Conservation (phyloP, 2,888 invertebrate species). For the Omphaloscelis lunosa region DNA sequence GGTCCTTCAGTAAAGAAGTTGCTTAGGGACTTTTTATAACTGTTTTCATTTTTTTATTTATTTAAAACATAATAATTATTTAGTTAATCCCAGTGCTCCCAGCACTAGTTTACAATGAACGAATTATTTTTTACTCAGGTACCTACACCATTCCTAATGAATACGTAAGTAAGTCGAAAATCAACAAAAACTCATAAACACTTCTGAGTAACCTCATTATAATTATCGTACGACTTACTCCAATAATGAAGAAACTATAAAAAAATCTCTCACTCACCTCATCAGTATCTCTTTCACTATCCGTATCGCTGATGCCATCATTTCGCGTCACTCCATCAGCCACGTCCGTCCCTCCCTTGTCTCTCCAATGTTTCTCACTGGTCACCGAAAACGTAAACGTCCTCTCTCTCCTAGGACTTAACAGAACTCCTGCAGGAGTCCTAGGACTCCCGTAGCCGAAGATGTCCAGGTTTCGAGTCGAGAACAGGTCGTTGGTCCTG, state of each 20-base stretch:
- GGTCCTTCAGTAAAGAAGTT: background rate
- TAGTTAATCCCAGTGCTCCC: background rate
- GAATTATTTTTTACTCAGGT: too few species aligned
- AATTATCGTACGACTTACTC: too few species aligned
- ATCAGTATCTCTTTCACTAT: slow-evolving; percentile 73
- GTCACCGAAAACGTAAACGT: slow-evolving; percentile 85
- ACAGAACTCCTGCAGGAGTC: slow-evolving; percentile 85
- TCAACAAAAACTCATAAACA: background rate
- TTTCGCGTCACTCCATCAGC: slow-evolving; percentile 77
- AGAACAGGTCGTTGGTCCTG: slow-evolving; percentile 83
- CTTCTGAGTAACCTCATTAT: background rate
- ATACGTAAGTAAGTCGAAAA: background rate
- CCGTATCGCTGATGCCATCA: slow-evolving; percentile 45
- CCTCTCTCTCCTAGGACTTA: slow-evolving; percentile 85
- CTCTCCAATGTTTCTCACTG: slow-evolving; percentile 88
- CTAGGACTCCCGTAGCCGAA: slow-evolving; percentile 84
- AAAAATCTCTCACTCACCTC: slow-evolving; percentile 78
- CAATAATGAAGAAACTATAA: too few species aligned
- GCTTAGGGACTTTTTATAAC: background rate
- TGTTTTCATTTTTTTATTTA: background rate
- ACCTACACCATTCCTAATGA: too few species aligned
- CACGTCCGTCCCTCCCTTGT: slow-evolving; percentile 87
- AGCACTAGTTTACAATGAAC: background rate
- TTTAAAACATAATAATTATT: background rate
- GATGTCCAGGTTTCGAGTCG: slow-evolving; percentile 85